Conservation (phyloP, 2,113 vertebrate genomes). For the Clarias magur region DNA sequence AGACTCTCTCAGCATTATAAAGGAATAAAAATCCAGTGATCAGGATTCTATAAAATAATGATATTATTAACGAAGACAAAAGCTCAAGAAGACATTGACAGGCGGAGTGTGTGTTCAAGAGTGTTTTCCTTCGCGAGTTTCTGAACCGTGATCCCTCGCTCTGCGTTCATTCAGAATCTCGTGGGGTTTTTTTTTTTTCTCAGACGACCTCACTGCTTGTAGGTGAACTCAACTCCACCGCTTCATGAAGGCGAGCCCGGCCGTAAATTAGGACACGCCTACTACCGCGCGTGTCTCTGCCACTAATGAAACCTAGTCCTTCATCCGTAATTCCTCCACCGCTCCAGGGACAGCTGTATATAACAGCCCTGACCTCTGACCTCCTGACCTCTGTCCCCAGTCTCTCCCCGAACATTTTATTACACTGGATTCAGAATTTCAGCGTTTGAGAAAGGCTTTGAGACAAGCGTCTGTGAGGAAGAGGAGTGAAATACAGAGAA, state of each 20-base stretch:
- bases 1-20: too few relatives aligned
- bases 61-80: too few relatives aligned
- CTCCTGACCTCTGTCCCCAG: not conserved
- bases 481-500: not conserved
- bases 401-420: not conserved
- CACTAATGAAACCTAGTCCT: not conserved
- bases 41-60: too few relatives aligned
- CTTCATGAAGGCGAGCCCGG: not conserved
- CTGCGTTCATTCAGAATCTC: not conserved
- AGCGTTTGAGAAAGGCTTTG: too few relatives aligned
- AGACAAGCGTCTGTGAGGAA: not conserved
- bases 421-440: not conserved
- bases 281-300: not conserved
- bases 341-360: not conserved
- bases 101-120: too few relatives aligned
- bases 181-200: not conserved
- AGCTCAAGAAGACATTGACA: too few relatives aligned
- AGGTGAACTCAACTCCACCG: not conserved
- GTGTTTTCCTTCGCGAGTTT: too few relatives aligned
- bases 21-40: too few relatives aligned
- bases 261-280: not conserved
- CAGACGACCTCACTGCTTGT: not conserved
- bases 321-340: not conserved
- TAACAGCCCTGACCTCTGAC: not conserved
- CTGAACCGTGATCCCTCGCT: too few relatives aligned